Conservation (phyloP, 1,140 invertebrate species). For the Atta texana region DNA sequence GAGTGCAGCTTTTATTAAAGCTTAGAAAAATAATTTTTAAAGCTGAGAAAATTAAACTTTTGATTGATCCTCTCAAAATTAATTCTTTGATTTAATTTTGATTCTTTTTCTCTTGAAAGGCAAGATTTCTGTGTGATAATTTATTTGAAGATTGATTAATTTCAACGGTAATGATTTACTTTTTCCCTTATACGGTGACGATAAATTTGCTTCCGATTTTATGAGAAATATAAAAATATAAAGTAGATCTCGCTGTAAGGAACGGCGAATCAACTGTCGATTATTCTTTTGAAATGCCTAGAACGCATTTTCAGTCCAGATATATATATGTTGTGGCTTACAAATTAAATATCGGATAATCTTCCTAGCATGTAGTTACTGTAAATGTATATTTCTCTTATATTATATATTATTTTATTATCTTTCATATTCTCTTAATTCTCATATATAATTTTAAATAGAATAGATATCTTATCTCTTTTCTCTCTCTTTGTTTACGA, state of each 20-base stretch:
- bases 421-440: too few species aligned
- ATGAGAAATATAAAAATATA: not conserved
- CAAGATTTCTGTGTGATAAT: not conserved
- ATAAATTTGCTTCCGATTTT: constrained; percentile 1
- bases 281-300: not conserved
- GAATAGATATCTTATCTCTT: not conserved
- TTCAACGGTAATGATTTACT: not conserved
- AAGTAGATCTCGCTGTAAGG: not conserved
- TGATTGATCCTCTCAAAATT: not conserved
- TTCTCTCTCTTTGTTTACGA: not conserved
- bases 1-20: not conserved
- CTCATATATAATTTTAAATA: not conserved
- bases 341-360: not conserved
- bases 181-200: not conserved
- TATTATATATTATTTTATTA: too few species aligned
- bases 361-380: not conserved
- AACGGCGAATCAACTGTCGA: not conserved
- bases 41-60: not conserved
- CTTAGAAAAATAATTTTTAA: not conserved
- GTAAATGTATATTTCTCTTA: not conserved
- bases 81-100: too few species aligned
- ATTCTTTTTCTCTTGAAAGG: not conserved
- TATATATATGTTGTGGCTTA: not conserved
- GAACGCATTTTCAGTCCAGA: not conserved
- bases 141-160: not conserved